Evolutionary conservation across 1,140 invertebrate species (phyloP).

Genomic region (Zaprionus nigranus): DNA sequence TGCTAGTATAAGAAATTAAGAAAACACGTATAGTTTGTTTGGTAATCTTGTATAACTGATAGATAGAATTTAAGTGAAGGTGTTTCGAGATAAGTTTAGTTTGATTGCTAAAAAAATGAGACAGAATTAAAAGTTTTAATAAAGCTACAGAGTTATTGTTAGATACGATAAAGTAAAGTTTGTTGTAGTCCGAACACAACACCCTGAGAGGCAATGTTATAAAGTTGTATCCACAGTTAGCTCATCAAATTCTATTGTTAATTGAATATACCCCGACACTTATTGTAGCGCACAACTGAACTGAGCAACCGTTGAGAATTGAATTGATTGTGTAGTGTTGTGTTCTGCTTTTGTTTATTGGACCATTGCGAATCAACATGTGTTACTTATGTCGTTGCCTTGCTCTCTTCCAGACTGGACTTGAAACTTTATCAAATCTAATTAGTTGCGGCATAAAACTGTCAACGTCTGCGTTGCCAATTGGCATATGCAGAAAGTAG

Average conservation of each 20-base stretch:
- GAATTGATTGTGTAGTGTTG: slow-evolving; percentile 28
- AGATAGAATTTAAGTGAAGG: no score
- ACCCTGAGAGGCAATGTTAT: no score
- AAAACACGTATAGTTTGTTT: no score
- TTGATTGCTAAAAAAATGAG: no score
- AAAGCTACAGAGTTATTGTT: no score
- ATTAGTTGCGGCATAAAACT: slow-evolving; percentile 57
- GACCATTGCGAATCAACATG: slow-evolving; percentile 46
- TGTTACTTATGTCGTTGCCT: slow-evolving; percentile 25
- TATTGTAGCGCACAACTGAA: neutral
- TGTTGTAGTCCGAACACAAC: no score
- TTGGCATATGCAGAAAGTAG: slow-evolving; percentile 42
- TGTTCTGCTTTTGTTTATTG: slow-evolving; percentile 28
- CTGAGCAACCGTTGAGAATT: slow-evolving; percentile 16
- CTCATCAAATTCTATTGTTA: neutral
- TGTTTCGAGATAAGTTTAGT: no score
- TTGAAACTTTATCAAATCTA: slow-evolving; percentile 52
- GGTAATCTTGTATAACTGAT: no score
- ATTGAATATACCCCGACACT: neutral
- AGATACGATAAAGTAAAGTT: no score
- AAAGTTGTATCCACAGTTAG: no score
- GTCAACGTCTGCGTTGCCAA: slow-evolving; percentile 45
- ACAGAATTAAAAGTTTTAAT: no score
- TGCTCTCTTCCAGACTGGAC: slow-evolving; percentile 11
- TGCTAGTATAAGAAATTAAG: no score